Conservation (phyloP, 2,888 invertebrate species). For the Hirtodrosophila duncani region DNA sequence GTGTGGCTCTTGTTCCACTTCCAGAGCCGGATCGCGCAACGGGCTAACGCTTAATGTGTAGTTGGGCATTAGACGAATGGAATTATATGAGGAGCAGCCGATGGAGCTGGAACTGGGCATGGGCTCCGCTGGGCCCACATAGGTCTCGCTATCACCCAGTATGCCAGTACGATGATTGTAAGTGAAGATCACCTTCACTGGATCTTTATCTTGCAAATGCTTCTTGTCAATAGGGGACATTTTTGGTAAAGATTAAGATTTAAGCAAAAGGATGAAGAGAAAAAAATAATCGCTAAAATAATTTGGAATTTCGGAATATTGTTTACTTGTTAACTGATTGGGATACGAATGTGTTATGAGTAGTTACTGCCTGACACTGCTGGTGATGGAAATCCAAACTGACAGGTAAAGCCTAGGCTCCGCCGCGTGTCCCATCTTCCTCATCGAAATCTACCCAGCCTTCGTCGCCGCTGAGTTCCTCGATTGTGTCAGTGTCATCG, state of each 20-base stretch:
- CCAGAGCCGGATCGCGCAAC: too few species aligned
- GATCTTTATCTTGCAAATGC: neutral
- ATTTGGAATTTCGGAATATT: too few species aligned
- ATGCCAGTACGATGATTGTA: neutral
- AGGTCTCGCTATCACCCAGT: neutral
- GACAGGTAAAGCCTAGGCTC: constrained; percentile 2
- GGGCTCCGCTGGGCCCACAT: too few species aligned
- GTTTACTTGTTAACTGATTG: too few species aligned
- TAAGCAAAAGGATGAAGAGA: too few species aligned
- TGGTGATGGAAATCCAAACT: neutral
- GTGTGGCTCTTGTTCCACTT: too few species aligned
- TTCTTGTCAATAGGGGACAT: constrained; percentile 38
- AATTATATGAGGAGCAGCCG: too few species aligned
- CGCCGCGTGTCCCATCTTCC: constrained; percentile 48
- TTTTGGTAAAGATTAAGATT: constrained; percentile 8
- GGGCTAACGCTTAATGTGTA: too few species aligned
- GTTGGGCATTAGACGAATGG: too few species aligned
- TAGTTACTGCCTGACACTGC: neutral
- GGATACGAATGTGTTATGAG: constrained; percentile 4
- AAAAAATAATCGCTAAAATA: too few species aligned
- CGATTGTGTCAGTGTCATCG: constrained; percentile 56
- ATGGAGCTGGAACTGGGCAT: too few species aligned
- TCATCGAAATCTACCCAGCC: constrained; percentile 57
- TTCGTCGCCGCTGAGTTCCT: constrained; percentile 57
- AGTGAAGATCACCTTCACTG: neutral